Conservation (phyloP, 2,797 vertebrate genomes). For the Protosalanx chinensis region DNA sequence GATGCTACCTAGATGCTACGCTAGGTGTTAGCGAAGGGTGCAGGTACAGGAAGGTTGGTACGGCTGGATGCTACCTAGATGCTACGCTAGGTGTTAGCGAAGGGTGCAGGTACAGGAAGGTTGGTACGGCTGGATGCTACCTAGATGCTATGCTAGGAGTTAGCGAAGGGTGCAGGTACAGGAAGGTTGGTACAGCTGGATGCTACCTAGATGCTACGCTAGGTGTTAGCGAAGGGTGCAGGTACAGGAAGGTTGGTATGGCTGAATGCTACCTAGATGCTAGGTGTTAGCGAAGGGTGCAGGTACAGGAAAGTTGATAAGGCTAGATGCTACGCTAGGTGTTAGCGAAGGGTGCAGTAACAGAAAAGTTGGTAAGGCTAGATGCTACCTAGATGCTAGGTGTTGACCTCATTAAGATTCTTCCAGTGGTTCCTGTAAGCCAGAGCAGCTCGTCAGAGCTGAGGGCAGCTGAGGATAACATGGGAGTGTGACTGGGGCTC, state of each 20-base stretch:
- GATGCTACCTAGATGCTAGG: neutral
- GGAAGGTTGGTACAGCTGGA: too few relatives aligned
- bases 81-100: neutral
- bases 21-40: neutral
- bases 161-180: too few relatives aligned
- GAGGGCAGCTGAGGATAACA: neutral
- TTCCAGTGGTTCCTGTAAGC: conserved; percentile 2
- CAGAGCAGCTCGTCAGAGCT: conserved; percentile 4
- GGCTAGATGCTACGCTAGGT: neutral
- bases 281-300: too few relatives aligned
- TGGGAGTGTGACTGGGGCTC: neutral
- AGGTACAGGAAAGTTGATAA: neutral
- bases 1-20: neutral
- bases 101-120: neutral
- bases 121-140: neutral
- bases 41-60: too few relatives aligned
- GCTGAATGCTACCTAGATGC: too few relatives aligned
- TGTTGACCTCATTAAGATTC: conserved; percentile 11
- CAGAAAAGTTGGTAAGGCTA: neutral
- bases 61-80: neutral
- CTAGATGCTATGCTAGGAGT: too few relatives aligned
- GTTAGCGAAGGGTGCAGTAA: too few relatives aligned
- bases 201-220: too few relatives aligned
- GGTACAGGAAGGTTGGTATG: too few relatives aligned
- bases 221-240: too few relatives aligned